Evolutionary conservation across 2,113 vertebrate genomes (phyloP).

Genomic region (Pluvianellus socialis): DNA sequence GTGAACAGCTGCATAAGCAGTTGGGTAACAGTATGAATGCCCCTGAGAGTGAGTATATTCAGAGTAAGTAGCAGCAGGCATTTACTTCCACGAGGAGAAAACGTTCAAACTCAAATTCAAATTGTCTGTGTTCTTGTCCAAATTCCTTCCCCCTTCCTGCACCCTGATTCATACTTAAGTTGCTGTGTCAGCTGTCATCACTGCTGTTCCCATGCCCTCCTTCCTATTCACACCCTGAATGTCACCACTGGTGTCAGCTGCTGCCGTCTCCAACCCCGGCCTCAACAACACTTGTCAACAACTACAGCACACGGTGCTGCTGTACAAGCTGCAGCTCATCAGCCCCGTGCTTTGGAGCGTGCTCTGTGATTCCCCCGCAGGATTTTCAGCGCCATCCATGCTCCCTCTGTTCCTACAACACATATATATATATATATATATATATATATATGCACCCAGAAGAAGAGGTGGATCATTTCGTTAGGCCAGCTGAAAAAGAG

Average conservation of each 20-base stretch:
- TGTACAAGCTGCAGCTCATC: not conserved
- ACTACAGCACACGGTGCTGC: not conserved
- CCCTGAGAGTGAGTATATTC: not conserved
- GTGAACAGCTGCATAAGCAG: not conserved
- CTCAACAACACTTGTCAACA: not conserved
- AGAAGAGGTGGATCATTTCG: not conserved
- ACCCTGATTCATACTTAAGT: not conserved
- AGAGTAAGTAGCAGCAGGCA: not conserved
- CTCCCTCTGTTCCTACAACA: not conserved
- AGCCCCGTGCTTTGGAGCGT: not conserved
- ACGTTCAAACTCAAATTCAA: not conserved
- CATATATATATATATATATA: not conserved
- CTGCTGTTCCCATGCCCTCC: not conserved
- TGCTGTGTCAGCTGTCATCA: not conserved
- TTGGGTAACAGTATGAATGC: not conserved
- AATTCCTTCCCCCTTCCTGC: not conserved
- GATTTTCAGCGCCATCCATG: not conserved
- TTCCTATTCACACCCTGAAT: not conserved
- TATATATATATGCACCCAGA: not conserved
- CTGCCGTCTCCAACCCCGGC: not conserved
- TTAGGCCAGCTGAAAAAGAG: not conserved
- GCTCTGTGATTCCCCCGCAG: not conserved
- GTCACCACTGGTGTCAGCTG: not conserved
- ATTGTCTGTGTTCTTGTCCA: not conserved
- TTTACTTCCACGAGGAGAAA: not conserved